phyloP scores from a whole-genome alignment of 2,113 vertebrate species.

The Asarcornis scutulata region DNA sequence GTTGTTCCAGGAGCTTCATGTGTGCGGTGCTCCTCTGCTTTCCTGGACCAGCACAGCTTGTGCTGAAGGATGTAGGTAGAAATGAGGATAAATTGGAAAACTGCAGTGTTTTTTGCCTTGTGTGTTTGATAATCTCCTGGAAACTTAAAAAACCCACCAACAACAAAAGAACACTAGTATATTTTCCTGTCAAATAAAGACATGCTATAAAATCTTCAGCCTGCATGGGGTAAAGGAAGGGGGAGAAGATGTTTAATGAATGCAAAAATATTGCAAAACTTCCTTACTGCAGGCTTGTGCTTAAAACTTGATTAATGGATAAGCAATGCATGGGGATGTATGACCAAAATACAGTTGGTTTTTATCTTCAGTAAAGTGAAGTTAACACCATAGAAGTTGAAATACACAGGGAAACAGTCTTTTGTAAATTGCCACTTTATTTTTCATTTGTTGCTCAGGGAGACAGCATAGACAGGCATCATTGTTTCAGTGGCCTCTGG shows the following conservation, averaged over 20 bases:
- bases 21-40: not conserved
- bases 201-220: not conserved
- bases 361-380: not conserved
- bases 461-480: no score
- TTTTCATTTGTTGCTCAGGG: not conserved
- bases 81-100: not conserved
- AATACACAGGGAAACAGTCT: not conserved
- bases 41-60: not conserved
- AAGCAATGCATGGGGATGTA: no score
- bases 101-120: not conserved
- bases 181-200: not conserved
- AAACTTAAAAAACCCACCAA: no score
- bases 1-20: not conserved
- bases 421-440: no score
- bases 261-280: not conserved
- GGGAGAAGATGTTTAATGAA: not conserved
- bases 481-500: not conserved
- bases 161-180: no score
- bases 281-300: not conserved
- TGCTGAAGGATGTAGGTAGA: not conserved
- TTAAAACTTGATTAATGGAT: not conserved
- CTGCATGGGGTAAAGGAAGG: not conserved
- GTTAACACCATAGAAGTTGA: not conserved
- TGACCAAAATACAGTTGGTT: not conserved
- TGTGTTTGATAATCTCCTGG: no score